Percentiles rank a stretch among this genome's conserved stretches.
Conservation (phyloP, 2,113 vertebrate genomes). For the Motacilla tschutschensis region DNA sequence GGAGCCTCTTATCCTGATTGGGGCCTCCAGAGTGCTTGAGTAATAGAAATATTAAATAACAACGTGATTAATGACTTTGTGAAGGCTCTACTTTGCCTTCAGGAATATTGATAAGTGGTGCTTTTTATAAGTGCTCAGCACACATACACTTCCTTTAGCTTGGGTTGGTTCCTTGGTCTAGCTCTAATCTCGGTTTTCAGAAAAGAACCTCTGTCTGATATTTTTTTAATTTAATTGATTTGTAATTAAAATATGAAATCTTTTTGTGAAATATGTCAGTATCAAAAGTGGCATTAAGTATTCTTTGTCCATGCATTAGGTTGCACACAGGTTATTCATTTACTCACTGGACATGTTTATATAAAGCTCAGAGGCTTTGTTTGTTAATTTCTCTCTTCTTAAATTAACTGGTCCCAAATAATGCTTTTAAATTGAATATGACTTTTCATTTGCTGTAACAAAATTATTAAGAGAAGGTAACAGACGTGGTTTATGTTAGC, state of each 20-base stretch:
- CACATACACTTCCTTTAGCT: background rate
- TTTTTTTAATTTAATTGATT: background rate
- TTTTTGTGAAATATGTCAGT: background rate
- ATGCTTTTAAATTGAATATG: background rate
- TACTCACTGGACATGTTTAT: background rate
- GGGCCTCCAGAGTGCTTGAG: background rate
- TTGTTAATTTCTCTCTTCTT: background rate
- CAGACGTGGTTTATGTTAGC: background rate
- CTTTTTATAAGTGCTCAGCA: background rate
- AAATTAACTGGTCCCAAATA: background rate
- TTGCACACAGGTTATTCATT: background rate
- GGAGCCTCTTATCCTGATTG: constrained; percentile 21
- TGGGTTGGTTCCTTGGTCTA: background rate
- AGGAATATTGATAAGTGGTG: constrained; percentile 19
- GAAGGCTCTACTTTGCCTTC: background rate
- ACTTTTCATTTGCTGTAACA: background rate
- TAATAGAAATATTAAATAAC: constrained; percentile 41
- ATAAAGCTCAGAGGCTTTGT: background rate
- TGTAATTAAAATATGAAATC: background rate
- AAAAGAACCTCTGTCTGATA: background rate
- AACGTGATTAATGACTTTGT: constrained; percentile 27
- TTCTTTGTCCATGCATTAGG: background rate
- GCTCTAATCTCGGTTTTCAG: background rate
- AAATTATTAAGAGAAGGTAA: background rate
- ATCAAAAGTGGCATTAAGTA: background rate